Evolutionary conservation across 64 coral and sea anemone species (phyloP), one percentile per base, ranked within the genome.

Genomic region (Cladopsammia gracilis): DNA sequence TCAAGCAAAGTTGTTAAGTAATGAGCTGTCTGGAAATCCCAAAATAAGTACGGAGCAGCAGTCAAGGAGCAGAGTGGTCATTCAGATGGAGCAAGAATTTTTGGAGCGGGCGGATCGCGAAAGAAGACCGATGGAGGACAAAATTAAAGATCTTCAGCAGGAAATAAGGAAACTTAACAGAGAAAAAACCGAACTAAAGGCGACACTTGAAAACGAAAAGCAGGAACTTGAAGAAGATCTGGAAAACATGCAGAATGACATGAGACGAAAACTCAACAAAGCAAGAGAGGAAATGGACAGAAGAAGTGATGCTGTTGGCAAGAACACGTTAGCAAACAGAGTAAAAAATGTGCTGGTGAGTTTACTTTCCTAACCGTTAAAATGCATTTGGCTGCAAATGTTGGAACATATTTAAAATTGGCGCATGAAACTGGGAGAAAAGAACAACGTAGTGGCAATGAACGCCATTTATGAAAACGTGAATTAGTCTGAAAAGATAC

Each of bases 261-360:
- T 88, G 96, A 91, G 76, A 13, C 73, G 75, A 54, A 97, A 97
- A 42, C 58, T 97, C 11, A 92, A 86, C 48, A 93, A 75, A 82
- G 96, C 88, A 6, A 91, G 90, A 75, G 92, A 97, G 16, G 96
- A 97, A 66, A 78, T 97, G 44, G 92, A 97, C 10, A 97, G 89
- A 82, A 75, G 67, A 22, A 88, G 64, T 16, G 92, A 97, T 20
- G 49, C 66, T 0, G 48, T 91, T 5, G 47, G 60, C 15, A 67
- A 67, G 14, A 45, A 58, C 48, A 62, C 75, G 54, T 26, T 84
- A 68, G 57, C 57, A 73, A 91, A 23, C 67, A 80, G n/a, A 70
- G 23, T 71, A 7, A 93, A 87, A 25, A 57, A 54, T 65, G 75
- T 78, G 11, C n/a, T 75, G 52, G 91, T 93, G 16, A 52, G 89